These are phyloP conservation scores for Drosophila yakuba DNA, from an alignment of 1,140 invertebrate species.

Conservation along the genomic window DNA sequence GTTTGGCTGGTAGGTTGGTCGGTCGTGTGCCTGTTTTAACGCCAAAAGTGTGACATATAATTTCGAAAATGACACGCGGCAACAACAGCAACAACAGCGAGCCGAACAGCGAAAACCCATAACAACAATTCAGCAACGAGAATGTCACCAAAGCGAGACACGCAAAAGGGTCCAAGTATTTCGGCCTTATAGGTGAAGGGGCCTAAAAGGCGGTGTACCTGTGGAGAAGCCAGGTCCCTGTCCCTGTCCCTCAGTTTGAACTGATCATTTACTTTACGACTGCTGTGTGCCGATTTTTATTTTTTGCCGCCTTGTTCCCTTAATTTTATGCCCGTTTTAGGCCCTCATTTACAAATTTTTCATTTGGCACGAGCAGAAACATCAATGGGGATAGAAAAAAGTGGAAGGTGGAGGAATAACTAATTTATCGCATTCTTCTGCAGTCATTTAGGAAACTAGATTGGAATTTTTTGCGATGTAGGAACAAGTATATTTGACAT, in stretches of 20 bases:
- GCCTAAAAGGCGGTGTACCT: background rate
- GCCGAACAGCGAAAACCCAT: slow-evolving; percentile 60
- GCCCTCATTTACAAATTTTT: slow-evolving; percentile 56
- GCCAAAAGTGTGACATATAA: slow-evolving; percentile 82
- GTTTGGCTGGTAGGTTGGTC: slow-evolving; percentile 12
- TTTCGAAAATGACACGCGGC: slow-evolving; percentile 78
- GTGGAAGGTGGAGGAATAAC: background rate
- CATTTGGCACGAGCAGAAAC: background rate
- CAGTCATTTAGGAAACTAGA: no score
- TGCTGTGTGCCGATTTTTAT: slow-evolving; percentile 59
- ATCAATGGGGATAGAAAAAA: background rate
- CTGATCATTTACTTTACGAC: slow-evolving; percentile 77
- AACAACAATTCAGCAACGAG: slow-evolving; percentile 72
- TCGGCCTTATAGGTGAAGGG: background rate
- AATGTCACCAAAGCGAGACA: slow-evolving; percentile 78
- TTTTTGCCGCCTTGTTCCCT: slow-evolving; percentile 12
- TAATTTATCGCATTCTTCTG: background rate
- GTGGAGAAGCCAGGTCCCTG: background rate
- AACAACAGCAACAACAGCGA: slow-evolving; percentile 61
- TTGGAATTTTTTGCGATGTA: no score
- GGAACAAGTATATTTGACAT: background rate
- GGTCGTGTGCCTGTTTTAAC: slow-evolving; percentile 80
- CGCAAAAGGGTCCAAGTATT: slow-evolving; percentile 48
- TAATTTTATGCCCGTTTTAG: slow-evolving; percentile 67
- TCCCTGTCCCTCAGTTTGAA: slow-evolving; percentile 4